phyloP scores from a whole-genome alignment of 1,140 invertebrate species.

The Euura saliciscinereae region DNA sequence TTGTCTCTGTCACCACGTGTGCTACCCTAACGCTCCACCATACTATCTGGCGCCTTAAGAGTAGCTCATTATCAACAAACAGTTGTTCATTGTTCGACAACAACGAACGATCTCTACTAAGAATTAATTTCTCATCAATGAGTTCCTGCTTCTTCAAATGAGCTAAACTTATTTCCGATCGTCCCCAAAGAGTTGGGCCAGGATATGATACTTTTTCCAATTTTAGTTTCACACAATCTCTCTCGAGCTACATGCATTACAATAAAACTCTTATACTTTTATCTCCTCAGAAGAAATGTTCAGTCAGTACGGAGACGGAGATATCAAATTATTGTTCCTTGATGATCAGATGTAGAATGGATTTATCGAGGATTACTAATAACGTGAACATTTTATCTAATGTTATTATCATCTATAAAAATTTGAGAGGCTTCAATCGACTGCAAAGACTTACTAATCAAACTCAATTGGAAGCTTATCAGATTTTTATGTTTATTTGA shows the following conservation, averaged over 20 bases:
- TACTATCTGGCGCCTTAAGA: constrained; percentile 33
- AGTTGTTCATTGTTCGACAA: not conserved
- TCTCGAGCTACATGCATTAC: not conserved
- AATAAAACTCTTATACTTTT: not conserved
- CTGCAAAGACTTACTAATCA: too few species aligned
- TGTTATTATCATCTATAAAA: too few species aligned
- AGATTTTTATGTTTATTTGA: too few species aligned
- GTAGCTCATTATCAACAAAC: constrained; percentile 21
- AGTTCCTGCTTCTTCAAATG: not conserved
- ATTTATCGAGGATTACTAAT: too few species aligned
- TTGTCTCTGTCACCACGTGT: constrained; percentile 61
- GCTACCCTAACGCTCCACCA: constrained; percentile 52
- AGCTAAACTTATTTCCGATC: not conserved
- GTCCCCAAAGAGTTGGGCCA: not conserved
- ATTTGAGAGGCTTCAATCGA: too few species aligned
- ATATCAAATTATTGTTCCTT: too few species aligned
- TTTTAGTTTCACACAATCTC: not conserved
- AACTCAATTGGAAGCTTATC: too few species aligned
- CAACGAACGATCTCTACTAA: not conserved
- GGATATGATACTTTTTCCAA: not conserved
- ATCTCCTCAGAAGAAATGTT: too few species aligned
- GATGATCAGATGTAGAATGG: too few species aligned
- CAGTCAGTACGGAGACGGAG: too few species aligned
- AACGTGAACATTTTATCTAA: too few species aligned
- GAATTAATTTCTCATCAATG: too few species aligned